Evolutionary conservation across 2,797 vertebrate genomes (phyloP).

Genomic region (Macropodus opercularis): DNA sequence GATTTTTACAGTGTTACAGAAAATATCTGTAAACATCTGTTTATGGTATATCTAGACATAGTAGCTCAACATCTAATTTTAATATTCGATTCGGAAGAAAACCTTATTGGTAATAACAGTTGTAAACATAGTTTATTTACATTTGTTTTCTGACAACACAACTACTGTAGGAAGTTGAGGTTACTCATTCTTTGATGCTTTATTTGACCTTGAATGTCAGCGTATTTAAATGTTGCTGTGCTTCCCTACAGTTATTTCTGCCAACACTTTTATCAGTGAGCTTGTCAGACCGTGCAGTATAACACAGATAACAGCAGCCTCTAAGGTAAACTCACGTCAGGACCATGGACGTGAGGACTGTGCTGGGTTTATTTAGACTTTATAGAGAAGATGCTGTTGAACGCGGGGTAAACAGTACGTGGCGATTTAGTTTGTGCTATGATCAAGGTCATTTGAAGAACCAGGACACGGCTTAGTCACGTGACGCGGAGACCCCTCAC

Average conservation of each 20-base stretch:
- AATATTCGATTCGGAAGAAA: too few species aligned
- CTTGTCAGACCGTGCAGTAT: conserved; percentile 14
- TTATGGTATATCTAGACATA: neutral
- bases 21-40: neutral
- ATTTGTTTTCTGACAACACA: neutral
- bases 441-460: conserved; percentile 32
- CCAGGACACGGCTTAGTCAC: neutral
- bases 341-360: neutral
- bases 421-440: neutral
- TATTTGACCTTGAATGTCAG: conserved; percentile 2
- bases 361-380: conserved; percentile 20
- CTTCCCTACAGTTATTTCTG: conserved; percentile 14
- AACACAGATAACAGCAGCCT: conserved; percentile 24
- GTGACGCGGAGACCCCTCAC: conserved; percentile 6
- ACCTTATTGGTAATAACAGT: too few species aligned
- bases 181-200: neutral
- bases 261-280: conserved; percentile 22
- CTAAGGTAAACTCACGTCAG: conserved; percentile 20
- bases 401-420: neutral
- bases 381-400: neutral
- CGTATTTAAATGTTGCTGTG: neutral
- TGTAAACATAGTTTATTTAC: too few species aligned
- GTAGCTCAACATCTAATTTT: too few species aligned
- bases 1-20: neutral
- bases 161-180: neutral